Evolutionary conservation across 2,797 vertebrate species (phyloP), one percentile per base, ranked within the genome.

Genomic region (Nasua narica): DNA sequence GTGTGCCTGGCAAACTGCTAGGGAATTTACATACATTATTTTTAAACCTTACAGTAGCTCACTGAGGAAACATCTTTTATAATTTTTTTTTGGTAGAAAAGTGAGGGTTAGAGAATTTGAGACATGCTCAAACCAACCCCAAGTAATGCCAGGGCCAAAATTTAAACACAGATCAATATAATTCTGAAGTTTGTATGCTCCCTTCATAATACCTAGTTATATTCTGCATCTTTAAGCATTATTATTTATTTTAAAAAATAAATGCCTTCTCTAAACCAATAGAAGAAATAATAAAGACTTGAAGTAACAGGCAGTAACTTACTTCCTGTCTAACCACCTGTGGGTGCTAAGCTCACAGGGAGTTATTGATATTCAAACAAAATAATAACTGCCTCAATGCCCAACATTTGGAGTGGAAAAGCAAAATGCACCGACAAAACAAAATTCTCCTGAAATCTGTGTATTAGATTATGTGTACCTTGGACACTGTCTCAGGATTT

Each of bases 241-340:
- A 56, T 84, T 91, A 54, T 4, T 91, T 74, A 62, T 96, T 96
- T 69, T 88, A 27, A 21, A 94, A 93, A 93, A 88, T 54, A 74
- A 32, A 7, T 40, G 0, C 32, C 4, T 70, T 90, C 69, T 37
- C 40, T 84, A 14, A 83, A 46, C 8, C 52, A 56, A 76, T 25
- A 52, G 37, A 90, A 35, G 65, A 85, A 52, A 87, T 4, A 7
- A 35, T 65, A 85, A 52, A 90, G 7, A 7, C 32, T 91, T 90
- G n/a, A 91, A 58, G 12, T 90, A 82, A 27, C 14, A 88, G 46
- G 27, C 40, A 70, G 95, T 69, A 60, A 72, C n/a, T 94, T 67
- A 25, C 18, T 94, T 65, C 37, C 32, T 56, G 0, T 29, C n/a
- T 76, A 29, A 88, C n/a, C 86, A 60, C 4, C 18, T 82, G 32